Evolutionary conservation across 2,797 vertebrate species (phyloP), one percentile per base, ranked within the genome.

Genomic region (Ibycter americanus): DNA sequence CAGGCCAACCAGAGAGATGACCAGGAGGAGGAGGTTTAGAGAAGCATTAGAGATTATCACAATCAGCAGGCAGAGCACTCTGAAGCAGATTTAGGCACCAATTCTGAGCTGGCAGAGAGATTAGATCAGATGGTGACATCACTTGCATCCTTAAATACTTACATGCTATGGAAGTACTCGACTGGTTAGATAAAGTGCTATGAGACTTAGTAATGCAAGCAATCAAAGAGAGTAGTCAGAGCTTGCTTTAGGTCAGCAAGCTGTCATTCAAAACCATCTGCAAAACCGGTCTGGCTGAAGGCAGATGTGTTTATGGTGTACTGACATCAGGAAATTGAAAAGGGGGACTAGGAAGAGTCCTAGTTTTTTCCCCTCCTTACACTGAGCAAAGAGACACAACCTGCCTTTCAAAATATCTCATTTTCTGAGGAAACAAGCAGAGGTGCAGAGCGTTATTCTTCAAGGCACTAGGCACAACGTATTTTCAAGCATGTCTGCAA

Each of bases 221-320:
- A 86, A 96, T 91, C 72, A 83, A 81, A 95, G 40, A 81, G 34
- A 91, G 68, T 55, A 79, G 85, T 56, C 54, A 86, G 80, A 49
- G 65, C 83, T 91, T 68, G 49, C 59, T 96, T 68, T 52, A 87
- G 58, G 86, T 86, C 89, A 79, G 26, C 8, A 47, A 80, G 59
- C 40, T 81, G 29, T 54, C 61, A 55, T 88, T 68, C 38, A 89
- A 38, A 82, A 49, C 25, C 22, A 67, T 65, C 85, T 62, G 65
- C 61, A 81, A 66, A 91, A 78, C 36, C 40, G 42, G 12, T 65
- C 54, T 54, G 22, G 82, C 36, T 51, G 12, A 79, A 84, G 46
- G 59, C 32, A 44, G 51, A 77, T 6, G 3, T 34, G 19, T 38
- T 71, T 4, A 4, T 31, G 36, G 18, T 13, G 27, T 29, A 27